Percentiles rank a stretch among this genome's conserved stretches.
Evolutionary conservation across 2,113 vertebrate genomes (phyloP).

Genomic region (Suricata suricatta): DNA sequence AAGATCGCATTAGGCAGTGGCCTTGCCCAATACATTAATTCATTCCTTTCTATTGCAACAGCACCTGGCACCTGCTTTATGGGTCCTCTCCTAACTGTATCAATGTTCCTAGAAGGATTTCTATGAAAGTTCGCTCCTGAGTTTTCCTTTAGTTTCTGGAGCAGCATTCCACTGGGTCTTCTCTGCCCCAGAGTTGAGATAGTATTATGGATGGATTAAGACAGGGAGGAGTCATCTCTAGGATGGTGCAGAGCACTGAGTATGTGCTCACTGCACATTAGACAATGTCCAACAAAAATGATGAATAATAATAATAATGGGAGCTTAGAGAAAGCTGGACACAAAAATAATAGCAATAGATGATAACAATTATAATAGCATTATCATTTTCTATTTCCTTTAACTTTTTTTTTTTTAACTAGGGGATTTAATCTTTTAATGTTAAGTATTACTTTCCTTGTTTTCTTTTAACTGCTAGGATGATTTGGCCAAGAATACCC

Average conservation of each 20-base stretch:
- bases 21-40: background rate
- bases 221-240: background rate
- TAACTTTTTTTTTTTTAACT: background rate
- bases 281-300: background rate
- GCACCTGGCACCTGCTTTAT: background rate
- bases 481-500: background rate
- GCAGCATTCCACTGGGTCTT: background rate
- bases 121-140: background rate
- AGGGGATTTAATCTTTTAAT: background rate
- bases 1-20: background rate
- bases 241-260: background rate
- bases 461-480: background rate
- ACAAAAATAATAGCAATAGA: background rate
- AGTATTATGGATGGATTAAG: background rate
- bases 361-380: background rate
- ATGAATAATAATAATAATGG: background rate
- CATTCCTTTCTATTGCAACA: background rate
- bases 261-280: background rate
- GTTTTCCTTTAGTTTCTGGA: background rate
- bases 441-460: background rate
- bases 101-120: background rate
- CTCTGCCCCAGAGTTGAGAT: background rate
- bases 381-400: conserved; percentile 15
- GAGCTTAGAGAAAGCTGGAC: background rate
- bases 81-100: background rate